Percentiles rank a stretch among this genome's conserved stretches.
These are phyloP conservation scores for Hormiphora californensis DNA, from an alignment of 37 sponge, comb jelly and placozoan genomes.

Conservation along the genomic window DNA sequence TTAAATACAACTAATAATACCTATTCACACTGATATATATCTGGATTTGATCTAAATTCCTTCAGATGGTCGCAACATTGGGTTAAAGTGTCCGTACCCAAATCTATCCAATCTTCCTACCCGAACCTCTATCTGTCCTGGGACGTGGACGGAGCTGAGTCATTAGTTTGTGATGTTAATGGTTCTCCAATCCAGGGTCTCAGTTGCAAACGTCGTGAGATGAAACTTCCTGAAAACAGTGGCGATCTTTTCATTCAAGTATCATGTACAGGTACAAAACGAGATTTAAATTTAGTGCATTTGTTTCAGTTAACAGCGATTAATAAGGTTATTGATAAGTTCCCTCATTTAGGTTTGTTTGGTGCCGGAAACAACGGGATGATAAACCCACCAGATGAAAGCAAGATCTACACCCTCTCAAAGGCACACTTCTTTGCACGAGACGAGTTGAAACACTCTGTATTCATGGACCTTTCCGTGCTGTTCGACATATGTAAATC, in stretches of 20 bases:
- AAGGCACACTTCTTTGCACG: conserved; percentile 60
- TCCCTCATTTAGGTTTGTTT: conserved; percentile 59
- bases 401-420: conserved; percentile 13
- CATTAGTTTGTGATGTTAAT: conserved; percentile 13
- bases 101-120: neutral
- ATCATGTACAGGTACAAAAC: conserved; percentile 19
- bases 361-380: conserved; percentile 66
- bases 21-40: too few relatives aligned
- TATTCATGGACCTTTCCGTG: conserved; percentile 62
- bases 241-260: conserved; percentile 16
- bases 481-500: conserved; percentile 61
- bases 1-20: too few relatives aligned
- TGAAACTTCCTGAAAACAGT: neutral
- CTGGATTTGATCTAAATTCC: neutral
- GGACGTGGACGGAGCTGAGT: conserved; percentile 46
- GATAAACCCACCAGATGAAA: conserved; percentile 67
- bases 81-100: neutral
- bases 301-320: too few relatives aligned
- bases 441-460: conserved; percentile 56
- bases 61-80: conserved; percentile 49
- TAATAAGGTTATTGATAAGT: neutral
- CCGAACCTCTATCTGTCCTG: neutral
- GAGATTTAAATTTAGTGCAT: neutral
- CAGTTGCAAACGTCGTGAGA: neutral
- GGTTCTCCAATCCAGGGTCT: conserved; percentile 6